A percentile compares a stretch with the other conserved stretches of the same genome.
These are phyloP conservation scores for Isoperla grammatica DNA, from an alignment of 2,888 invertebrate species.

Conservation along the genomic window DNA sequence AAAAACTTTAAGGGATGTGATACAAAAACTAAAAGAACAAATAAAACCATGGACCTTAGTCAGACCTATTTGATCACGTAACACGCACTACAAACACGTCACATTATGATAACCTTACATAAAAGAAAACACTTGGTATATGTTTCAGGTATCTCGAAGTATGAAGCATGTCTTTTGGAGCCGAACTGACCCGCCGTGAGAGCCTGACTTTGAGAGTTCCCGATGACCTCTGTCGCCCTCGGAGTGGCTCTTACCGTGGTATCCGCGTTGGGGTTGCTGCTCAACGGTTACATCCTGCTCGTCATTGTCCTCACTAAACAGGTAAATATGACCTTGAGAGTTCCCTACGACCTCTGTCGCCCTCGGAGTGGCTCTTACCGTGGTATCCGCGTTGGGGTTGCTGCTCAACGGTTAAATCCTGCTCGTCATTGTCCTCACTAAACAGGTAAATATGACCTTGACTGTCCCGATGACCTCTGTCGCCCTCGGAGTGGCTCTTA, in stretches of 20 bases:
- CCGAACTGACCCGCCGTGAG: slow-evolving; percentile 8
- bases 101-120: too few species aligned
- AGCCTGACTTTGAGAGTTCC: neutral
- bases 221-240: slow-evolving; percentile 46
- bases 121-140: too few species aligned
- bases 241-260: slow-evolving; percentile 63
- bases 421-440: slow-evolving; percentile 63
- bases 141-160: too few species aligned
- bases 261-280: slow-evolving; percentile 62
- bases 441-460: slow-evolving; percentile 60
- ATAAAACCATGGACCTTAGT: too few species aligned
- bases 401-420: slow-evolving; percentile 69
- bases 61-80: too few species aligned
- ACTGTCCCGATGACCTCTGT: slow-evolving; percentile 52
- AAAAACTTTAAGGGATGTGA: too few species aligned
- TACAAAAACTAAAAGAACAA: too few species aligned
- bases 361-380: slow-evolving; percentile 61
- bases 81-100: too few species aligned
- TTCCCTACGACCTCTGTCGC: slow-evolving; percentile 54
- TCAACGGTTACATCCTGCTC: slow-evolving; percentile 68
- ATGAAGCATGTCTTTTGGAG: too few species aligned
- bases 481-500: slow-evolving; percentile 61
- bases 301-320: slow-evolving; percentile 66
- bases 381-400: slow-evolving; percentile 64
- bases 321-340: slow-evolving; percentile 48